Base-by-base conservation (phyloP, 2,888 invertebrate genomes). In the Strigamia crassipes region DNA sequence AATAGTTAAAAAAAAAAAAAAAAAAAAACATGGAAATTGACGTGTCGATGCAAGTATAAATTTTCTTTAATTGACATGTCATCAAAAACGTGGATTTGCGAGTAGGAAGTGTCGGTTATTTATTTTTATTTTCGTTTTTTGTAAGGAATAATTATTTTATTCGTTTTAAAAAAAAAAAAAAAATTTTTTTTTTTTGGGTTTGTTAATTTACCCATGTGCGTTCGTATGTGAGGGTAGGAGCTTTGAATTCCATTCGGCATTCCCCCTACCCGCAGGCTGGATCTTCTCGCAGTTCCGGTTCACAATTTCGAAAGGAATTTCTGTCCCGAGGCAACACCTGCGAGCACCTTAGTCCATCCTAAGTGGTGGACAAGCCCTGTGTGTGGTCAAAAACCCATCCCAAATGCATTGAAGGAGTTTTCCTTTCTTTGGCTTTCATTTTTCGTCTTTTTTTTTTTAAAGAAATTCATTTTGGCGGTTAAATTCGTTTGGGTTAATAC, bases 281-380 rank as follows among this genome's bases (percentile, higher is more conserved):
- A n/a, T 31, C 73, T 73, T 73, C 73, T 73, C 56, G 56, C 73
- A 73, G 73, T 73, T 73, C 73, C 73, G 73, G 73, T 73, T 73
- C 73, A 73, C 73, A 73, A 73, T 73, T 73, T 27, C 73, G 13
- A 73, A 73, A 31, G 73, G 73, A 73, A 73, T 73, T 73, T 73
- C 73, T 73, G 15, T 73, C 73, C 73, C 23, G 73, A 73, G 73
- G 73, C 73, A 73, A 27, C 73, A 73, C 73, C 73, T 73, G 73
- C 73, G 73, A 73, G 73, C 73, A 73, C 73, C 73, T 73, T 73
- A 73, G 73, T 73, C 73, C 73, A 73, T 73, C 73, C 73, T 31
- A 73, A 27, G 73, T 73, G 73, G 73, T 73, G 73, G 73, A 73
- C 73, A 73, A 73, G 73, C 73, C 61, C 73, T n/a, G 73, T 73